phyloP scores from a whole-genome alignment of 1,140 invertebrate genomes.

The Atta cephalotes region DNA sequence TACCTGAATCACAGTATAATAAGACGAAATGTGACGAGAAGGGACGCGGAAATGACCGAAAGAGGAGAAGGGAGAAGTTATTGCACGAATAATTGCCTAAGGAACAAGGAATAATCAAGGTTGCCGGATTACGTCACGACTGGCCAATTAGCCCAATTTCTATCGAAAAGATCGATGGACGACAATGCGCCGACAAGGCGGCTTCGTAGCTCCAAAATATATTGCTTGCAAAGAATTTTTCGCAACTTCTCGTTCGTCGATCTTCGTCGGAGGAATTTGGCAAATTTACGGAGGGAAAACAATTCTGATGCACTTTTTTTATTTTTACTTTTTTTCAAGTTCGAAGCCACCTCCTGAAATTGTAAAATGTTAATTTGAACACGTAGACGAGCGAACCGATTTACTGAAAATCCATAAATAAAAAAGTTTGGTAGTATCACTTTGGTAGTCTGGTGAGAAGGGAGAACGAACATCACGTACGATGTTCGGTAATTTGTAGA shows the following conservation, averaged over 20 bases:
- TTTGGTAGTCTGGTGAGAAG: slow-evolving; percentile 36
- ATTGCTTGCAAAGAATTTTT: neutral
- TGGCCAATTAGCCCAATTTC: slow-evolving; percentile 81
- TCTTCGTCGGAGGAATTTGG: neutral
- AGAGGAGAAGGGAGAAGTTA: slow-evolving; percentile 48
- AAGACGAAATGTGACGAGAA: neutral
- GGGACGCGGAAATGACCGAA: slow-evolving; percentile 7
- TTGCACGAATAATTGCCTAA: slow-evolving; percentile 80
- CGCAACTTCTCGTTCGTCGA: neutral
- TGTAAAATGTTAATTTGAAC: slow-evolving; percentile 64
- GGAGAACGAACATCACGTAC: slow-evolving; percentile 41
- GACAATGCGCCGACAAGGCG: slow-evolving; percentile 39
- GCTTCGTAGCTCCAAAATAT: neutral
- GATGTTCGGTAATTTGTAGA: slow-evolving; percentile 61
- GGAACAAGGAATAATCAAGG: slow-evolving; percentile 76
- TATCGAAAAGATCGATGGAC: slow-evolving; percentile 80
- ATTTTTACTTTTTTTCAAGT: slow-evolving; percentile 32
- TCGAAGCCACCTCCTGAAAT: neutral
- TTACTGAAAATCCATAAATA: slow-evolving; percentile 58
- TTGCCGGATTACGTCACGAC: slow-evolving; percentile 78
- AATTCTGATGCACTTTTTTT: slow-evolving; percentile 5
- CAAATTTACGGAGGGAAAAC: neutral
- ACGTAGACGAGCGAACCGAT: neutral
- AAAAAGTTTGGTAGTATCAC: slow-evolving; percentile 67
- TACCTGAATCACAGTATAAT: slow-evolving; percentile 30